Evolutionary conservation across 2,113 vertebrate species (phyloP).

Genomic region (Mormyrus lacerda): DNA sequence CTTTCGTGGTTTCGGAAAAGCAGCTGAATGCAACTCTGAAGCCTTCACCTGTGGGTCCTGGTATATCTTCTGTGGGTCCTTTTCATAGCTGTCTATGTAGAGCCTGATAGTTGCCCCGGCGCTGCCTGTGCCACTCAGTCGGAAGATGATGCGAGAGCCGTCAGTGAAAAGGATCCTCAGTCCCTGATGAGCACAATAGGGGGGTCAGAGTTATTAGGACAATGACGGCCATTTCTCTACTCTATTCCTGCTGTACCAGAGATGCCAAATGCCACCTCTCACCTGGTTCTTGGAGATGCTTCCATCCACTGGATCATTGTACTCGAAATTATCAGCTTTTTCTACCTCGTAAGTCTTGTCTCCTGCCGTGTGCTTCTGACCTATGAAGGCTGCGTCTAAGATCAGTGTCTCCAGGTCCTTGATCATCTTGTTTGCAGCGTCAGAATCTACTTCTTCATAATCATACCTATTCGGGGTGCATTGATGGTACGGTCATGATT

Average conservation of each 20-base stretch:
- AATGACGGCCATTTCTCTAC: neutral
- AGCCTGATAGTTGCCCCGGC: constrained; percentile 88
- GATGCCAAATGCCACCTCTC: constrained; percentile 15
- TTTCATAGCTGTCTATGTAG: constrained; percentile 98
- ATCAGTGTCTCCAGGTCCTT: constrained; percentile 78
- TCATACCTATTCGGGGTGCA: constrained; percentile 72
- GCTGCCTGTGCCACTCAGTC: constrained; percentile 93
- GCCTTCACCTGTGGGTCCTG: constrained; percentile 82
- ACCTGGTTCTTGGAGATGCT: constrained; percentile 96
- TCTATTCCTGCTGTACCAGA: neutral
- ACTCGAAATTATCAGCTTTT: constrained; percentile 89
- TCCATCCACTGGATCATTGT: constrained; percentile 88
- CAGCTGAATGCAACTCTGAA: neutral
- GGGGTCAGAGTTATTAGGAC: neutral
- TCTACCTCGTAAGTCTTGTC: constrained; percentile 87
- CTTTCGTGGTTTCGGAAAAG: neutral
- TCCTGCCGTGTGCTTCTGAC: constrained; percentile 74
- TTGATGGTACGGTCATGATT: neutral
- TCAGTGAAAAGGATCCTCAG: constrained; percentile 90
- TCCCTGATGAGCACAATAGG: constrained; percentile 60
- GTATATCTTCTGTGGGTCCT: constrained; percentile 78
- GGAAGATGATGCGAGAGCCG: constrained; percentile 91
- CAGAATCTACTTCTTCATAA: constrained; percentile 93
- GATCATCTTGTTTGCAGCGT: constrained; percentile 89
- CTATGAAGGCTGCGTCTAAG: constrained; percentile 77